A percentile compares a stretch with the other conserved stretches of the same genome.
phyloP scores from a whole-genome alignment of 2,113 vertebrate genomes.

The Nerophis ophidion region DNA sequence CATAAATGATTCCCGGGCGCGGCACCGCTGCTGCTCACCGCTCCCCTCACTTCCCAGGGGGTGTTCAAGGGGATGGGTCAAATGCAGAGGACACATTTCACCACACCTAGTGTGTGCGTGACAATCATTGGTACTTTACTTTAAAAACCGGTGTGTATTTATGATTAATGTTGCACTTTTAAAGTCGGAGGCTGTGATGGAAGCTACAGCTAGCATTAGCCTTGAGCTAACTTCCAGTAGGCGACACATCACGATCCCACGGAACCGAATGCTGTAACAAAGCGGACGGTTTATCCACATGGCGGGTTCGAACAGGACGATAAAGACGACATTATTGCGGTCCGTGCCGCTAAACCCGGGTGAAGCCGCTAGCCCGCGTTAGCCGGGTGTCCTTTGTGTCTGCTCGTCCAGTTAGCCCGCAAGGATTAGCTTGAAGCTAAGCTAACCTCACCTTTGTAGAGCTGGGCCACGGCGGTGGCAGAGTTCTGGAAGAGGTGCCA shows the following conservation, averaged over 20 bases:
- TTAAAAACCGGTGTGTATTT: no score
- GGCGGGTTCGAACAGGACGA: no score
- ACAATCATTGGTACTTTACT: no score
- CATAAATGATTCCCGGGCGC: no score
- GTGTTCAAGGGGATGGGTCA: no score
- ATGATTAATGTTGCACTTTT: no score
- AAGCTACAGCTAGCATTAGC: neutral
- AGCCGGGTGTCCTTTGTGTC: conserved; percentile 57
- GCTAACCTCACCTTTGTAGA: conserved; percentile 84
- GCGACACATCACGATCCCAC: neutral
- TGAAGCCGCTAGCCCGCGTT: neutral
- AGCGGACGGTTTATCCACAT: neutral
- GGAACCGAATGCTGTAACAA: neutral
- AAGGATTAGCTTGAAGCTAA: conserved; percentile 22
- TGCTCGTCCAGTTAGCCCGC: conserved; percentile 12
- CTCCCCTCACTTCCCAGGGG: no score
- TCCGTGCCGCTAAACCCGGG: neutral
- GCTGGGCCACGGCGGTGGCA: conserved; percentile 92
- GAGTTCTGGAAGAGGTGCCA: conserved; percentile 96
- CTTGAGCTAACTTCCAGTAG: neutral
- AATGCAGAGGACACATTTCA: no score
- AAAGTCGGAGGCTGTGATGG: neutral
- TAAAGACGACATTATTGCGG: no score
- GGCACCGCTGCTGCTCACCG: no score
- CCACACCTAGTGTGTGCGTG: no score